phyloP scores from a whole-genome alignment of 1,140 invertebrate genomes.

The Euschistus heros region DNA sequence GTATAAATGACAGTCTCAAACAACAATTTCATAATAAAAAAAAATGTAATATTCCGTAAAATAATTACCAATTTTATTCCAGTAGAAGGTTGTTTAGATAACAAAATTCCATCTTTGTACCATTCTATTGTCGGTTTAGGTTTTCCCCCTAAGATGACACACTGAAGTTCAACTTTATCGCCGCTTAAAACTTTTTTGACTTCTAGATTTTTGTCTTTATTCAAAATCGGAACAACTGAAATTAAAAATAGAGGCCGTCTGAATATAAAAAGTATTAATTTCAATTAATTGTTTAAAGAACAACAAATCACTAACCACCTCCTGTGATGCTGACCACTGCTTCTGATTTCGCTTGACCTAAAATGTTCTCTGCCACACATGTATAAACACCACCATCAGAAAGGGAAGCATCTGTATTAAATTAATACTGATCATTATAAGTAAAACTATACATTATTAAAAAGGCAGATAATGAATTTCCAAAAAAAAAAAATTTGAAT shows the following conservation, averaged over 20 bases:
- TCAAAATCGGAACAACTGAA: conserved; percentile 1
- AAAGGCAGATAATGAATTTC: too few species aligned
- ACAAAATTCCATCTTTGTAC: conserved; percentile 22
- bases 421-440: too few species aligned
- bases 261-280: neutral
- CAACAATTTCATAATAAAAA: too few species aligned
- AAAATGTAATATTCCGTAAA: too few species aligned
- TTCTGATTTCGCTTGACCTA: conserved; percentile 23
- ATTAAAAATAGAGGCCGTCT: neutral
- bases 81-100: neutral
- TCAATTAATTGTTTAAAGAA: neutral
- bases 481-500: too few species aligned
- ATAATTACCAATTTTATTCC: conserved; percentile 7
- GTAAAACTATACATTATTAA: too few species aligned
- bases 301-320: conserved; percentile 22
- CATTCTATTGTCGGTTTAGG: conserved; percentile 26
- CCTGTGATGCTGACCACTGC: conserved; percentile 26
- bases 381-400: conserved; percentile 28
- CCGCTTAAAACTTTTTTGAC: conserved; percentile 17
- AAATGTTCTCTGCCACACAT: conserved; percentile 28
- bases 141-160: conserved; percentile 20
- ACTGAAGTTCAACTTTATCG: conserved; percentile 21
- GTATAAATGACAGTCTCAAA: too few species aligned
- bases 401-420: conserved; percentile 24
- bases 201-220: neutral